Evolutionary conservation across 2,113 vertebrate genomes (phyloP), one percentile per base, ranked within the genome.

Genomic region (Pseudonaja textilis): DNA sequence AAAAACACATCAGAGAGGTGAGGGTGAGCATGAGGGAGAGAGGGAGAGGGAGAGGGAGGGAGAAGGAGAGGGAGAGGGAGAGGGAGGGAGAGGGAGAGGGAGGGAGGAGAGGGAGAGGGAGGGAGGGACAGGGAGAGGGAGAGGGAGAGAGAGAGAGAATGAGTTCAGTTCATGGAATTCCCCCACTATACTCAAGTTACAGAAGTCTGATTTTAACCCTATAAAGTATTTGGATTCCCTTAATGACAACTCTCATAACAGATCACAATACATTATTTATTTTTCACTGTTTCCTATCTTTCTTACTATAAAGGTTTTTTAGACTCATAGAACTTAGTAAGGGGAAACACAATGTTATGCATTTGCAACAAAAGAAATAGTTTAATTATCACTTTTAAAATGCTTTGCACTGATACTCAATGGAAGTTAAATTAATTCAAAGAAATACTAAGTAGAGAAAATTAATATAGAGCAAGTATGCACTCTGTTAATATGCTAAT

Each of bases 341-440:
- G 94, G 96, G 94, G 52, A 55, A 91, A 88, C 22, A 1, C 55
- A 55, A 89, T 96, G 90, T 94, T 94, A 64, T 22, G 81, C 42
- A 85, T 93, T 94, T 93, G 94, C 89, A 96, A 93, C 91, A 93
- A 64, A 69, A 95, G 45, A 57, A 93, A n/a, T 95, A 95, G 94
- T 91, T 89, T 94, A 50, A 91, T 39, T 92, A 91, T 85, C 94
- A 91, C 61, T 95, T 95, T 95, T 93, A 90, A 89, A 93, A 64
- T 88, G 20, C 39, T 92, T 92, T 95, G 93, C 93, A 92, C 81
- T 95, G 69, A 95, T 92, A 25, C 74, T 47, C 87, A 91, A 92
- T 93, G 91, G 16, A 90, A 86, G 29, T 94, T 61, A 34, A 74
- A 91, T 64, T 93, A 93, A 90, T 94, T 39, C 39, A 56, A 85